Evolutionary conservation across 2,113 vertebrate genomes (phyloP).

Genomic region (Pseudopodoces humilis): DNA sequence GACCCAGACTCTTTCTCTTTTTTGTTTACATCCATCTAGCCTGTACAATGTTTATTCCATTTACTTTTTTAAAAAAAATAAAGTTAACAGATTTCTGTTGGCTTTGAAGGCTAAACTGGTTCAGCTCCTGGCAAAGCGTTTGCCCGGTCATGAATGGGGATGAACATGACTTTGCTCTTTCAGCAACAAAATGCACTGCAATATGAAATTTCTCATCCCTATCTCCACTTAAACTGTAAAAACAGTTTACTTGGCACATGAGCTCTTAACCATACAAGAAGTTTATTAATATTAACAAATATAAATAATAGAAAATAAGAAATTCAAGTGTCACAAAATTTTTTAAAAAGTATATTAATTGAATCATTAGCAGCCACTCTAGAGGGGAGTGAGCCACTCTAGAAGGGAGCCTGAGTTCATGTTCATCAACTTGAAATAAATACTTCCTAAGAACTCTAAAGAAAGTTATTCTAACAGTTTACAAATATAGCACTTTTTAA

Average conservation of each 20-base stretch:
- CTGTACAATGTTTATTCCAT: background rate
- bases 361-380: background rate
- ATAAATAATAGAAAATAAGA: background rate
- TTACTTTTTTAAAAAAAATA: background rate
- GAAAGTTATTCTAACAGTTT: background rate
- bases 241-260: background rate
- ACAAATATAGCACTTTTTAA: background rate
- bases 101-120: background rate
- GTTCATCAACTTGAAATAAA: background rate
- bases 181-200: background rate
- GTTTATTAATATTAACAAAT: background rate
- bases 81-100: background rate
- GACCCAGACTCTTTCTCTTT: background rate
- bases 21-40: background rate
- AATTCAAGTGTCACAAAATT: background rate
- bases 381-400: background rate
- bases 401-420: background rate
- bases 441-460: background rate
- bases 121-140: fast-evolving
- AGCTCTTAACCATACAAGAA: background rate
- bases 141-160: background rate
- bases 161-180: background rate
- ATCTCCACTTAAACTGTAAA: background rate
- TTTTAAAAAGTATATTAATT: background rate
- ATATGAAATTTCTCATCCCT: background rate